Evolutionary conservation across 2,888 invertebrate species (phyloP).

Genomic region (Athripsodes cinereus): DNA sequence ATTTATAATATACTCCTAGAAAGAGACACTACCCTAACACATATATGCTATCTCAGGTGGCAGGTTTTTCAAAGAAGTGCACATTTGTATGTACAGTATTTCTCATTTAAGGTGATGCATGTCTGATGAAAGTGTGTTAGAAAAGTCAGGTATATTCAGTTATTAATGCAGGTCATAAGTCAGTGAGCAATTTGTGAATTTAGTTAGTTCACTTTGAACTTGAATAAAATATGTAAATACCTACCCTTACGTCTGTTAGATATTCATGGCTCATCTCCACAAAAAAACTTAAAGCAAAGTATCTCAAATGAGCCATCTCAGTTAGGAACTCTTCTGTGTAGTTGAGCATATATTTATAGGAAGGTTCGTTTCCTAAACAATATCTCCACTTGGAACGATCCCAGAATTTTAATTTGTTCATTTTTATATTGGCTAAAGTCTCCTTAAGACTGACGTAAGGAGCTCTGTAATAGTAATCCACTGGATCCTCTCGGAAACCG

Average conservation of each 20-base stretch:
- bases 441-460: slow-evolving; percentile 22
- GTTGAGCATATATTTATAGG: slow-evolving; percentile 24
- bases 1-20: too few species aligned
- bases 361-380: slow-evolving; percentile 24
- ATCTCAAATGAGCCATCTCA: slow-evolving; percentile 24
- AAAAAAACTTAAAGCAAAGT: slow-evolving; percentile 26
- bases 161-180: too few species aligned
- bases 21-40: too few species aligned
- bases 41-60: too few species aligned
- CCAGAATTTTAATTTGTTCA: slow-evolving; percentile 23
- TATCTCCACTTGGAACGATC: slow-evolving; percentile 22
- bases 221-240: too few species aligned
- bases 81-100: too few species aligned
- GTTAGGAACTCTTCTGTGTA: slow-evolving; percentile 26
- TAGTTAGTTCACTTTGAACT: too few species aligned
- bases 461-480: slow-evolving; percentile 25
- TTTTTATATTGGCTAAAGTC: slow-evolving; percentile 12
- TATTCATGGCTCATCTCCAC: slow-evolving; percentile 26
- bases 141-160: too few species aligned
- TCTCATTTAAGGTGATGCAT: too few species aligned
- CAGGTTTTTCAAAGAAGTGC: too few species aligned
- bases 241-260: slow-evolving; percentile 25
- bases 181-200: neutral
- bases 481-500: slow-evolving; percentile 24
- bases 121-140: too few species aligned